Percentiles rank a stretch among this genome's conserved stretches.
Evolutionary conservation across 2,888 invertebrate genomes (phyloP).

Genomic region (Trissolcus japonicus): DNA sequence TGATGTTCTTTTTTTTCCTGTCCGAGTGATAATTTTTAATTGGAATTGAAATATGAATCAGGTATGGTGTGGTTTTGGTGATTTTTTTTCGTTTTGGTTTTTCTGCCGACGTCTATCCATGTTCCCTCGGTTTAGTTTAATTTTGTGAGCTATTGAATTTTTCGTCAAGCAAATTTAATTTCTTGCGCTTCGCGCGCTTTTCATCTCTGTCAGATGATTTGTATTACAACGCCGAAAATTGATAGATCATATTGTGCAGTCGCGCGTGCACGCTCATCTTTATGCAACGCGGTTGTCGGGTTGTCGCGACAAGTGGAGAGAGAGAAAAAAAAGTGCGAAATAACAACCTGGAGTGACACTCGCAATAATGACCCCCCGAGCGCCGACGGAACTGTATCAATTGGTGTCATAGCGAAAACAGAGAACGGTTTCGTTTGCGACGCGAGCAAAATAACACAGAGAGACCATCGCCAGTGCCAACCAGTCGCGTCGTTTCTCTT

Average conservation of each 20-base stretch:
- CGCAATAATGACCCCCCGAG: conserved; percentile 20
- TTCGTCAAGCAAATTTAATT: neutral
- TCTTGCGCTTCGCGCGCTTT: neutral
- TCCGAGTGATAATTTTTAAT: conserved; percentile 40
- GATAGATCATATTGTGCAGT: conserved; percentile 1
- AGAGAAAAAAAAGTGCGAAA: conserved; percentile 9
- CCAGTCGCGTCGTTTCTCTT: conserved; percentile 62
- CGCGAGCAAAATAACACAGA: conserved; percentile 48
- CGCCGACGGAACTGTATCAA: conserved; percentile 26
- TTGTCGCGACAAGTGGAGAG: conserved; percentile 17
- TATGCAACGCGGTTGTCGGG: conserved; percentile 19
- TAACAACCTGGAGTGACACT: conserved; percentile 17
- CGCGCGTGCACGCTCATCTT: conserved; percentile 12
- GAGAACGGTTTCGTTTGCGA: conserved; percentile 19
- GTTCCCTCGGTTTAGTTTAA: neutral
- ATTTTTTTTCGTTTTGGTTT: neutral
- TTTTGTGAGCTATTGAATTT: too few species aligned
- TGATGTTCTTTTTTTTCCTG: conserved; percentile 11
- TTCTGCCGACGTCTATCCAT: neutral
- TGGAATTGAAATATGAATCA: conserved; percentile 44
- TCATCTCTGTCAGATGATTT: neutral
- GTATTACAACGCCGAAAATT: neutral
- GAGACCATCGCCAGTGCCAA: conserved; percentile 50
- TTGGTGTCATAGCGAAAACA: conserved; percentile 36
- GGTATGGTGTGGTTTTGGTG: conserved; percentile 2